A percentile compares a stretch with the other conserved stretches of the same genome.
Conservation (phyloP, 2,113 vertebrate genomes). For the Myiagra hebetior region DNA sequence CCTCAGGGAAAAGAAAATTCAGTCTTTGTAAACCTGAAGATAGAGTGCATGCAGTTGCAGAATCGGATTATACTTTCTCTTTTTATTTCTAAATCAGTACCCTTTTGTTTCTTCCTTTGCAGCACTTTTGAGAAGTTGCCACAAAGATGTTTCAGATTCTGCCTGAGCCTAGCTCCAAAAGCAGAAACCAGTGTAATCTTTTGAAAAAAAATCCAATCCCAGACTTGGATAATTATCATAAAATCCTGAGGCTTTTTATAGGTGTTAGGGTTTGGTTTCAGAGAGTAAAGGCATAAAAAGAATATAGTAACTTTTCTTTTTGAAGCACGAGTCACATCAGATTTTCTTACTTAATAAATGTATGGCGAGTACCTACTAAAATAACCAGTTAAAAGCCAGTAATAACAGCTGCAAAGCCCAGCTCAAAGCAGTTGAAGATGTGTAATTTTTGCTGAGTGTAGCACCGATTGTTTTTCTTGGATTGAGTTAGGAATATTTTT, state of each 20-base stretch:
- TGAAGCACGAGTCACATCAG: neutral
- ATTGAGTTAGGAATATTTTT: neutral
- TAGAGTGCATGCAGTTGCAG: conserved; percentile 71
- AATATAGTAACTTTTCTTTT: neutral
- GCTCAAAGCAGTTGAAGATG: neutral
- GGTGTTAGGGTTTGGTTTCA: neutral
- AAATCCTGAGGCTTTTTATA: neutral
- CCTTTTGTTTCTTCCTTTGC: conserved; percentile 26
- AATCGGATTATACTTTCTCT: conserved; percentile 71
- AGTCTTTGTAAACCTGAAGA: conserved; percentile 68
- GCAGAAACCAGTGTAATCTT: neutral
- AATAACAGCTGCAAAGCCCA: neutral
- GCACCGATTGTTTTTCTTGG: neutral
- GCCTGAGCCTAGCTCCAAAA: neutral
- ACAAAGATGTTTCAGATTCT: conserved; percentile 13
- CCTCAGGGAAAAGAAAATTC: conserved; percentile 54
- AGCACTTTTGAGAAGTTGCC: conserved; percentile 11
- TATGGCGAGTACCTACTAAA: neutral
- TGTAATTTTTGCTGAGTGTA: neutral
- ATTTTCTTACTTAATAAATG: conserved; percentile 5
- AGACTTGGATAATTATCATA: neutral
- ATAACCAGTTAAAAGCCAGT: neutral
- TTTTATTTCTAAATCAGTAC: conserved; percentile 9
- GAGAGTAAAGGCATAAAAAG: neutral
- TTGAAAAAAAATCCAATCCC: neutral